Evolutionary conservation across 2,888 invertebrate genomes (phyloP).

Genomic region (Harpalus rufipes): DNA sequence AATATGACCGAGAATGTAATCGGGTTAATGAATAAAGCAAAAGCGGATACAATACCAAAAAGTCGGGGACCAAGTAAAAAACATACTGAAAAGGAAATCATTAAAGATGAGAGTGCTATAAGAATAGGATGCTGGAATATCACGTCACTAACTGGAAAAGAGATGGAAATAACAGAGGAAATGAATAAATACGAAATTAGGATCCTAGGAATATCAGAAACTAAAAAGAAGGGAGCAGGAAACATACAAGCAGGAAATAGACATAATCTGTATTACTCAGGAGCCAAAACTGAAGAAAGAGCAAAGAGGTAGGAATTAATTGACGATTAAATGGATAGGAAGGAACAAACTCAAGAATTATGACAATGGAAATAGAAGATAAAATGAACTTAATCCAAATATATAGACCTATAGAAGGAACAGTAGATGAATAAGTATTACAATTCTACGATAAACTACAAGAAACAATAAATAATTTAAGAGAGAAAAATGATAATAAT

Average conservation of each 20-base stretch:
- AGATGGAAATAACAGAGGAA: conserved; percentile 41
- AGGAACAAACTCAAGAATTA: conserved; percentile 35
- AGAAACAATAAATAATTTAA: background rate
- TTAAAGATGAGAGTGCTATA: background rate
- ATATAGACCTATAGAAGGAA: too few species aligned
- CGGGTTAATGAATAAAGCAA: too few species aligned
- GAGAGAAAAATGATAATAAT: background rate
- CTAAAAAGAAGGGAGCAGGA: conserved; percentile 47
- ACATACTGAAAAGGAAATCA: too few species aligned
- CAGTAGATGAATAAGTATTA: too few species aligned
- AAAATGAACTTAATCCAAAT: too few species aligned
- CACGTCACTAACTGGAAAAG: too few species aligned
- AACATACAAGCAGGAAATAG: background rate
- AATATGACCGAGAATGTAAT: too few species aligned
- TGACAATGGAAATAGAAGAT: background rate
- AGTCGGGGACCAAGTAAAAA: too few species aligned
- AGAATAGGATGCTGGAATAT: conserved; percentile 27
- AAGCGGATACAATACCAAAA: too few species aligned
- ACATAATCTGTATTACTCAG: conserved; percentile 20
- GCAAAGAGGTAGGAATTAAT: conserved; percentile 20
- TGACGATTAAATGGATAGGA: conserved; percentile 64
- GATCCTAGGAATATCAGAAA: conserved; percentile 48
- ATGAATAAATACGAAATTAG: conserved; percentile 16
- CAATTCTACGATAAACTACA: too few species aligned
- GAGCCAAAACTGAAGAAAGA: background rate